Evolutionary conservation across 2,113 vertebrate genomes (phyloP).

Genomic region (Apeltes quadracus): DNA sequence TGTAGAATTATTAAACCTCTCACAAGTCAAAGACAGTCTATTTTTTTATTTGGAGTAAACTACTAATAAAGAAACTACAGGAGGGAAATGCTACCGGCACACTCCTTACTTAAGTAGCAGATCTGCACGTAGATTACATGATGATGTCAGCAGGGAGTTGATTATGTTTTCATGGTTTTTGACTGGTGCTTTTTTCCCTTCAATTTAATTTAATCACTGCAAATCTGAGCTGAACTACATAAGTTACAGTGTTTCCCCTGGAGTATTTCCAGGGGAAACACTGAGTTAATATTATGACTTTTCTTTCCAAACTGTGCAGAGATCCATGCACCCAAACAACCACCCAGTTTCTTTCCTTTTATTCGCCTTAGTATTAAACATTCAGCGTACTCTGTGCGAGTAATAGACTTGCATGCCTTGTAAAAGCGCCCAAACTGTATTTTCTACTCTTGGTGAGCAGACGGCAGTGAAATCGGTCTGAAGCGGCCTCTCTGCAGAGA

Average conservation of each 20-base stretch:
- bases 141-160: neutral
- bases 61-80: neutral
- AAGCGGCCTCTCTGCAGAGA: no score
- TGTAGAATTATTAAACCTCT: conserved; percentile 3
- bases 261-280: no score
- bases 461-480: no score
- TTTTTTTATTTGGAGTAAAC: no score
- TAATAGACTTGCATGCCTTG: no score
- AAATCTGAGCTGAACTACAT: neutral
- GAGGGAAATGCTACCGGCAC: neutral
- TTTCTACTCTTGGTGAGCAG: neutral
- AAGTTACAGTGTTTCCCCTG: no score
- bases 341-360: neutral
- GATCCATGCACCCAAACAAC: conserved; percentile 1
- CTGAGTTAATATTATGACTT: neutral
- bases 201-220: neutral
- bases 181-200: neutral
- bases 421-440: no score
- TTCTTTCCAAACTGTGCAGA: neutral
- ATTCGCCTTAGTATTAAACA: neutral
- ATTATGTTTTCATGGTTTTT: neutral
- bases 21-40: neutral
- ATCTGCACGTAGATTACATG: neutral
- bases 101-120: neutral
- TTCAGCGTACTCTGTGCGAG: no score